phyloP scores from a whole-genome alignment of 2,888 invertebrate genomes.

The Cactoblastis cactorum region DNA sequence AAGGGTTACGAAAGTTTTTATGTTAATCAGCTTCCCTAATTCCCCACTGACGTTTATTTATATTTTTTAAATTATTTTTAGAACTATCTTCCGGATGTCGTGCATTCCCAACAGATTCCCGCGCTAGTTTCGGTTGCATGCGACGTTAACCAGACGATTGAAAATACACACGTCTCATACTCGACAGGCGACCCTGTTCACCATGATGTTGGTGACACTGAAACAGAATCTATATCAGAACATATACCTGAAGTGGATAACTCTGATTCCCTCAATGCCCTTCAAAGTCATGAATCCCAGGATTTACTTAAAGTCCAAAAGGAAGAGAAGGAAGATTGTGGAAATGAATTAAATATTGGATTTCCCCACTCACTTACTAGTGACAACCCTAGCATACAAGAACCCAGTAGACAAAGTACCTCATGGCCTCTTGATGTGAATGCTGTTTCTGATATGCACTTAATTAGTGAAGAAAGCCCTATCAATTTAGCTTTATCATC shows the following conservation, averaged over 20 bases:
- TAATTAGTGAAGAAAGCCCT: conserved; percentile 67
- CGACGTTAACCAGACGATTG: conserved; percentile 37
- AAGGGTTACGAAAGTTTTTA: background rate
- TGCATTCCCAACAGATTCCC: conserved; percentile 71
- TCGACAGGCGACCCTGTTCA: conserved; percentile 28
- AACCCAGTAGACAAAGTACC: conserved; percentile 47
- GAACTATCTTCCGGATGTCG: conserved; percentile 77
- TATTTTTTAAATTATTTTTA: conserved; percentile 73
- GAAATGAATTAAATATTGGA: conserved; percentile 40
- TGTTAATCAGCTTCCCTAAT: background rate
- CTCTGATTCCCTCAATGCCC: conserved; percentile 49
- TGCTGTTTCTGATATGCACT: conserved; percentile 48
- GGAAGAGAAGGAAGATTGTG: conserved; percentile 36
- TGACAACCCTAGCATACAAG: conserved; percentile 45
- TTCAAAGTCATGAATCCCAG: conserved; percentile 29
- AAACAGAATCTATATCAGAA: conserved; percentile 68
- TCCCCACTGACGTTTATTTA: conserved; percentile 29
- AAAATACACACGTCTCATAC: conserved; percentile 35
- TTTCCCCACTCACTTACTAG: conserved; percentile 36
- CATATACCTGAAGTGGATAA: conserved; percentile 61
- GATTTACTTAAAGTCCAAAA: conserved; percentile 36
- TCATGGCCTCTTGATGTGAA: conserved; percentile 59
- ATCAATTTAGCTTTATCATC: conserved; percentile 56
- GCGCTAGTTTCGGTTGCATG: conserved; percentile 46
- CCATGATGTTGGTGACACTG: conserved; percentile 41